Evolutionary conservation across 2,888 invertebrate species (phyloP).

Genomic region (Watsonalla cultraria): DNA sequence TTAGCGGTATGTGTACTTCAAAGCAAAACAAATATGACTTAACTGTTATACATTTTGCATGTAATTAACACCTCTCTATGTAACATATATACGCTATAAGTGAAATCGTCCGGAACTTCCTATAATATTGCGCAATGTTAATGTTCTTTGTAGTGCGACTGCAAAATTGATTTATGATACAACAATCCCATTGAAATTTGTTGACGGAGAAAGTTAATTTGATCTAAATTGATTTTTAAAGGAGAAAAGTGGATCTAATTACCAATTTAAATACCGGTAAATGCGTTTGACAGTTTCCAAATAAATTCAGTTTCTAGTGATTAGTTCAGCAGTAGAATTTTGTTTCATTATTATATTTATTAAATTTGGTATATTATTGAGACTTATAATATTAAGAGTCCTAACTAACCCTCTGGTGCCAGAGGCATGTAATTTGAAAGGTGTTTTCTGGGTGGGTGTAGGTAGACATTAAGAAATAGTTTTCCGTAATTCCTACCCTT

Average conservation of each 20-base stretch:
- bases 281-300: neutral
- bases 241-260: neutral
- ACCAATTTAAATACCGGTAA: neutral
- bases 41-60: conserved; percentile 9
- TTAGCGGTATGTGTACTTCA: neutral
- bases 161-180: neutral
- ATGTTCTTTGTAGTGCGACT: neutral
- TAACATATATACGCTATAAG: conserved; percentile 1
- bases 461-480: too few species aligned
- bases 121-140: neutral
- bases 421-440: too few species aligned
- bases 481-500: too few species aligned
- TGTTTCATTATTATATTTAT: too few species aligned
- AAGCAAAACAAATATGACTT: conserved; percentile 9
- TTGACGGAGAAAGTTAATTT: conserved; percentile 1
- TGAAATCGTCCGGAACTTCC: conserved; percentile 1
- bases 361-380: too few species aligned
- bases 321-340: too few species aligned
- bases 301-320: neutral
- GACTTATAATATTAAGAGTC: too few species aligned
- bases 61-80: conserved; percentile 6
- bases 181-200: neutral
- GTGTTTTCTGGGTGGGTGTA: too few species aligned
- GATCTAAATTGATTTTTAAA: neutral
- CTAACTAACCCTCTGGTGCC: too few species aligned